Evolutionary conservation across 2,113 vertebrate genomes (phyloP).

Genomic region (Prunella fulvescens): DNA sequence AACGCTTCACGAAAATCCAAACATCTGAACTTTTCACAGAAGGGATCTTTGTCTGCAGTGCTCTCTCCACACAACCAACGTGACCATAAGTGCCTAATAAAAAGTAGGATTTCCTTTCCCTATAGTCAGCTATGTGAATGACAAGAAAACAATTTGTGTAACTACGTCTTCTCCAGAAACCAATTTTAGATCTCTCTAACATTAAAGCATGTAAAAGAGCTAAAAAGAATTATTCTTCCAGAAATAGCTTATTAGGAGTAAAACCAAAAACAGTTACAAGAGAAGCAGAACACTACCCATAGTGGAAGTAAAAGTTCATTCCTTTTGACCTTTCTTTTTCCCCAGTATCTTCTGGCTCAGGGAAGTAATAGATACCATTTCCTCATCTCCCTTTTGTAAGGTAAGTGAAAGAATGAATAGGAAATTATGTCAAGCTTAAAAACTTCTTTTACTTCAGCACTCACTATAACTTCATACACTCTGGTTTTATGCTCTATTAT

Average conservation of each 20-base stretch:
- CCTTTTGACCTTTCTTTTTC: neutral
- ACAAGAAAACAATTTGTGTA: neutral
- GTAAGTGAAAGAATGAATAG: neutral
- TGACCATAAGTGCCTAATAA: neutral
- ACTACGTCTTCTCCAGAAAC: neutral
- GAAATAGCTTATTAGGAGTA: neutral
- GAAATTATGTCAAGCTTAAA: slow-evolving; percentile 36
- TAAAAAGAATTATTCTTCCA: neutral
- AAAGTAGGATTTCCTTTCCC: neutral
- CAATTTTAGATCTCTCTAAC: neutral
- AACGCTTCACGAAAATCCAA: neutral
- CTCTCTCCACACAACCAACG: neutral
- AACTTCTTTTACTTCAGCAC: neutral
- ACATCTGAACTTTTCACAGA: neutral
- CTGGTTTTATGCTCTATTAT: neutral
- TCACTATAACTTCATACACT: neutral
- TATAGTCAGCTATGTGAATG: neutral
- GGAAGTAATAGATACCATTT: neutral
- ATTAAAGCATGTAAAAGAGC: neutral
- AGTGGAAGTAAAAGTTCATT: neutral
- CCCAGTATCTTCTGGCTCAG: neutral
- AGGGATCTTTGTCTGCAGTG: neutral
- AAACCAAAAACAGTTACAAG: neutral
- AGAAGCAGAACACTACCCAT: neutral
- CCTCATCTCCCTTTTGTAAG: neutral